A percentile compares a stretch with the other conserved stretches of the same genome.
Conservation (phyloP, 2,113 vertebrate genomes). For the Chauna torquata region DNA sequence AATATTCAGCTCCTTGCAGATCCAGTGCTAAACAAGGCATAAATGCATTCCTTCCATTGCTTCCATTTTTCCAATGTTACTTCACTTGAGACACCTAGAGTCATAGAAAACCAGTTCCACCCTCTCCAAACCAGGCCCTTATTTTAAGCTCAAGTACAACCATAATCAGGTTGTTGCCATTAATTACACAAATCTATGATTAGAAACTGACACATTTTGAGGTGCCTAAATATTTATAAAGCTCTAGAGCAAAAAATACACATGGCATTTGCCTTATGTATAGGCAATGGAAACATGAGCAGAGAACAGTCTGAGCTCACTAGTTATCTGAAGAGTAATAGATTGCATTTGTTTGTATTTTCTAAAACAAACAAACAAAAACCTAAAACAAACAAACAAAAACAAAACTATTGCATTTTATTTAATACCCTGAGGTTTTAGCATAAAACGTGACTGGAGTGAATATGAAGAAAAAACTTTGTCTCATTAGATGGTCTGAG, state of each 20-base stretch:
- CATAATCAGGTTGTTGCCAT: neutral
- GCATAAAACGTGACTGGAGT: conserved; percentile 74
- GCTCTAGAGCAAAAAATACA: conserved; percentile 47
- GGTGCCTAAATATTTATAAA: conserved; percentile 72
- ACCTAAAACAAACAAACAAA: neutral
- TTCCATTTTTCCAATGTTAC: neutral
- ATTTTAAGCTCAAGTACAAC: neutral
- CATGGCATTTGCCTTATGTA: neutral
- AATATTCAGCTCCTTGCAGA: neutral
- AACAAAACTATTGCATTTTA: conserved; percentile 70
- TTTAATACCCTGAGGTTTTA: conserved; percentile 73
- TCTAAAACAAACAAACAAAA: too few species aligned
- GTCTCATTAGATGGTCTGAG: conserved; percentile 83
- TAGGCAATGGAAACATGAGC: neutral
- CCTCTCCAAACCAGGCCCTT: neutral
- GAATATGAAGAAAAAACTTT: conserved; percentile 64
- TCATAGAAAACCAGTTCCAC: neutral
- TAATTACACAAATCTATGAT: conserved; percentile 16
- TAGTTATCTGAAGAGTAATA: conserved; percentile 50
- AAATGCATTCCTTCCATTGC: neutral
- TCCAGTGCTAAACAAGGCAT: neutral
- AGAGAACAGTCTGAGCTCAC: neutral
- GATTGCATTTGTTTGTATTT: conserved; percentile 62
- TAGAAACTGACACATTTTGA: conserved; percentile 31
- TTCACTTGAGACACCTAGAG: neutral